Evolutionary conservation across 2,113 vertebrate species (phyloP).

Genomic region (Mesembrinibis cayennensis): DNA sequence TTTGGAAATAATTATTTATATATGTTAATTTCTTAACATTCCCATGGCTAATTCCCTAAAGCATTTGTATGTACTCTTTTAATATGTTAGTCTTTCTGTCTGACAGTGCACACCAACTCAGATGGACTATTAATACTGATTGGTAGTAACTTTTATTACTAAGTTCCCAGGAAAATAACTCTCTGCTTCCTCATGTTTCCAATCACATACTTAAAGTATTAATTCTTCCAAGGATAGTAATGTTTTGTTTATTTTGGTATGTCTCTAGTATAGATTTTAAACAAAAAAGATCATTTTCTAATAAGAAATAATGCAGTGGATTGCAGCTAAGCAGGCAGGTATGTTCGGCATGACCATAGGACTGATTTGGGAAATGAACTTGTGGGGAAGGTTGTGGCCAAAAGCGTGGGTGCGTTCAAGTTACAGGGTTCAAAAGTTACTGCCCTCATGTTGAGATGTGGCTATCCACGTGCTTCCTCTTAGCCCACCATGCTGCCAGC

Average conservation of each 20-base stretch:
- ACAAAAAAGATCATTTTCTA: background rate
- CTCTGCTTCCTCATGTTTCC: background rate
- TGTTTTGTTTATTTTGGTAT: background rate
- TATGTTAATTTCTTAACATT: background rate
- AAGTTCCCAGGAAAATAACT: background rate
- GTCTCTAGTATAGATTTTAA: background rate
- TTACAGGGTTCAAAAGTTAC: background rate
- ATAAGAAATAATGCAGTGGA: background rate
- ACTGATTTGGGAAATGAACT: background rate
- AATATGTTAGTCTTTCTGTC: background rate
- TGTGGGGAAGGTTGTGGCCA: background rate
- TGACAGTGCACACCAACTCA: background rate
- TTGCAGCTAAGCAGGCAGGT: background rate
- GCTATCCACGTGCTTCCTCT: background rate
- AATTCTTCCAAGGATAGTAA: background rate
- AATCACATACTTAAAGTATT: background rate
- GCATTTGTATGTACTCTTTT: background rate
- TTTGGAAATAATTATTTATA: background rate
- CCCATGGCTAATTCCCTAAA: background rate
- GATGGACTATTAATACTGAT: background rate
- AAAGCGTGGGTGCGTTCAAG: background rate
- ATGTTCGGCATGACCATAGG: fast-evolving
- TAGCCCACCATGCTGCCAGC: background rate
- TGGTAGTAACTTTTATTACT: background rate
- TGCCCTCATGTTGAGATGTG: background rate